Evolutionary conservation across 2,888 invertebrate genomes (phyloP), one percentile per base, ranked within the genome.

Genomic region (Hemaris fuciformis): DNA sequence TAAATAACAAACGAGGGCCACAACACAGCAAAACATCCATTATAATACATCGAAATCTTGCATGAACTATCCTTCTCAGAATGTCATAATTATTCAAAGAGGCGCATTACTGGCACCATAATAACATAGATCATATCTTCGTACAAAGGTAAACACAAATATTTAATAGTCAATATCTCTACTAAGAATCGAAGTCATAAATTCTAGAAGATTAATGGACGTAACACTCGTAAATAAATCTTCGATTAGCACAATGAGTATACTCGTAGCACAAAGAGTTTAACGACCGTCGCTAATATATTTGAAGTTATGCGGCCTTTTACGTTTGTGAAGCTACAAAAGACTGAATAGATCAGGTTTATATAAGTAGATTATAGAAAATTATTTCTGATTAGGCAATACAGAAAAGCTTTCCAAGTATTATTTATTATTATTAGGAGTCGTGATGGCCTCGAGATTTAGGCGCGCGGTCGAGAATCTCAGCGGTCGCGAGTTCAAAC

Each of bases 151-250:
- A 38, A 60, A 60, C 48, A 53, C 27, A 31, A 48, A 41, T 48
- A 22, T 48, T 25, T 53, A 41, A 53, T 60, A 18, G 48, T 53
- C 48, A 38, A 59, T 46, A 53, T 25, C 48, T 15, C 48, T 60
- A 41, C 60, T 60, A 41, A 60, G 38, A 48, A 60, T 60, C 23
- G 38, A 5, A 60, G 53, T 60, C 31, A 41, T 53, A 60, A 53
- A 60, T 60, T 41, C 15, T 25, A 25, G 41, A 38, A 53, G 53
- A 60, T 48, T 60, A 38, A 60, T 60, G 48, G 41, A 15, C 41
- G 53, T 25, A 60, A 3, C 48, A 18, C 18, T 60, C 41, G 25
- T 60, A 25, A 60, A 53, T 60, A 60, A 53, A 42, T 53, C 25
- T 48, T 48, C 22, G 15, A 53, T 27, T 27, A 27, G 31, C 4